Evolutionary conservation across 2,113 vertebrate genomes (phyloP).

Genomic region (Trematomus loennbergii): DNA sequence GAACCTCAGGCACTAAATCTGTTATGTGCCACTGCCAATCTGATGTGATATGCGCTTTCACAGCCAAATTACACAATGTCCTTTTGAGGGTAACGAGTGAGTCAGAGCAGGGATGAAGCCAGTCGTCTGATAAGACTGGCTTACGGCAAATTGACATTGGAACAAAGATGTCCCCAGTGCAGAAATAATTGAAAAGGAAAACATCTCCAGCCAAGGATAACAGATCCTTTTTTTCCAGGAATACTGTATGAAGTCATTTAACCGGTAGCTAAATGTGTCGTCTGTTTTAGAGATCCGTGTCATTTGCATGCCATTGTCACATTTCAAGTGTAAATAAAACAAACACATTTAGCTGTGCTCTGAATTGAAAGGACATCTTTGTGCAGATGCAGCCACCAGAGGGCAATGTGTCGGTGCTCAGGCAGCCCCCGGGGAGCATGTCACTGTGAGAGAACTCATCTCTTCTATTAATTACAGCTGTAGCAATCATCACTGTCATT

Average conservation of each 20-base stretch:
- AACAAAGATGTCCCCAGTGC: conserved; percentile 51
- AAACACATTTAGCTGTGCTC: background rate
- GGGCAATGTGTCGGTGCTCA: conserved; percentile 64
- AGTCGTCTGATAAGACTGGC: conserved; percentile 45
- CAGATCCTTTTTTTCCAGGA: conserved; percentile 18
- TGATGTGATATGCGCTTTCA: conserved; percentile 39
- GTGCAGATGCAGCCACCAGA: conserved; percentile 59
- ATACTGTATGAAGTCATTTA: conserved; percentile 7
- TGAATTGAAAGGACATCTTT: conserved; percentile 5
- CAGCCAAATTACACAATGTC: conserved; percentile 51
- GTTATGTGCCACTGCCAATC: conserved; percentile 33
- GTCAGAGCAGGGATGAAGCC: conserved; percentile 6
- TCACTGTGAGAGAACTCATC: conserved; percentile 27
- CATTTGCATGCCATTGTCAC: conserved; percentile 11
- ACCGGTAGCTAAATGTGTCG: background rate
- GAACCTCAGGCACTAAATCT: conserved; percentile 30
- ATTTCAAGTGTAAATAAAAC: background rate
- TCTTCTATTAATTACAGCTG: conserved; percentile 27
- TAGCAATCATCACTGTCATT: conserved; percentile 24
- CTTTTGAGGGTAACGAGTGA: conserved; percentile 26
- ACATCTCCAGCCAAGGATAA: conserved; percentile 33
- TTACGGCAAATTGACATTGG: conserved; percentile 48
- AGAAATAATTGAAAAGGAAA: conserved; percentile 32
- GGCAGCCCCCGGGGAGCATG: background rate
- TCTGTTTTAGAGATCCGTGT: background rate